Conservation (phyloP, 2,113 vertebrate species). For the Eidolon helvum region DNA sequence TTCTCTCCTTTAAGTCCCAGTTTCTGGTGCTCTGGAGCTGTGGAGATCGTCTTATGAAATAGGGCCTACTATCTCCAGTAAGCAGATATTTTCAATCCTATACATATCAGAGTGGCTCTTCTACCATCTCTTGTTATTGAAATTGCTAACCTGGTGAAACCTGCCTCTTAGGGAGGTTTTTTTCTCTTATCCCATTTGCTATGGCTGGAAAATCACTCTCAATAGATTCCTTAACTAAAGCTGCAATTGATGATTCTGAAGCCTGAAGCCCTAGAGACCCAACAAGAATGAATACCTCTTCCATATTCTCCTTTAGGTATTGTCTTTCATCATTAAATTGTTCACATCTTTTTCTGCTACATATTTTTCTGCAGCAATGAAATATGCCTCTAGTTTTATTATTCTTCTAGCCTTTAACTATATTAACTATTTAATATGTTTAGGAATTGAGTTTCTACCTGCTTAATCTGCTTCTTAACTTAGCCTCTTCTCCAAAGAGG, state of each 20-base stretch:
- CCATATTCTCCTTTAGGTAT: background rate
- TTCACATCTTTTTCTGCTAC: background rate
- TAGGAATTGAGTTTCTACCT: background rate
- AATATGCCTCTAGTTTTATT: background rate
- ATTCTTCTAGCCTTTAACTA: background rate
- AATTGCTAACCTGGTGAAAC: background rate
- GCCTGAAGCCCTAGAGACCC: background rate
- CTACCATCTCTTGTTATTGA: background rate
- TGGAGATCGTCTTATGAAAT: background rate
- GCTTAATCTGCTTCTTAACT: background rate
- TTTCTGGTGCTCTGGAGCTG: background rate
- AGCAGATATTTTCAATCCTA: background rate
- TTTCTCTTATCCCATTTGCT: slow-evolving; percentile 26
- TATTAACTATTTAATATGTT: background rate
- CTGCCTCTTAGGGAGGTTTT: background rate
- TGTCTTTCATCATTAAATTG: slow-evolving; percentile 8
- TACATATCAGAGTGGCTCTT: background rate
- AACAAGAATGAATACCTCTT: background rate
- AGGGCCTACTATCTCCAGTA: background rate
- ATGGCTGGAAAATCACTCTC: background rate
- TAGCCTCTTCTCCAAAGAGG: background rate
- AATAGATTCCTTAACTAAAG: background rate
- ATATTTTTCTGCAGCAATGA: background rate
- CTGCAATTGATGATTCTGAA: background rate
- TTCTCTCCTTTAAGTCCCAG: background rate